Base-by-base conservation (phyloP, 1,140 invertebrate species). In the Ceratosolen fusciceps region DNA sequence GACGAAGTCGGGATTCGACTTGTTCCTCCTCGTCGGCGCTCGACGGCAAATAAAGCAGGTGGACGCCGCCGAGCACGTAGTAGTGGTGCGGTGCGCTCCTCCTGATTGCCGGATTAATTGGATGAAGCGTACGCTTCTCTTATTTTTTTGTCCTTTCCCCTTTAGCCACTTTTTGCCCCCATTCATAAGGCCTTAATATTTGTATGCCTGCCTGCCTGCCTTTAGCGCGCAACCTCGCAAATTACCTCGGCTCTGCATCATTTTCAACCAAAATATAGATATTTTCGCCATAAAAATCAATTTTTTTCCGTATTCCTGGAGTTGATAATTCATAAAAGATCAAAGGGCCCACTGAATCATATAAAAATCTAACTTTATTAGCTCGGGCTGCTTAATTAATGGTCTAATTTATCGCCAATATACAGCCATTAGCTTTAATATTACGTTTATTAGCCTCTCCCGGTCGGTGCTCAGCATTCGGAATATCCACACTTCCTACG, bases 81-180 rank as follows among this genome's bases (percentile, higher is more conserved):
- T 78, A 29, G 77, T 74, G 82, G 79, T 82, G 82, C 82, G 82
- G 79, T 82, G 82, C 82, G 76, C 80, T 83, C 82, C 72, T 83
- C 85, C 82, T 86, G 85, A 87, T 86, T 87, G 85, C 85, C 81
- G 83, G 83, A 86, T 86, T 87, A 86, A 88, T 87, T 88, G 75
- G 65, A 71, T 78, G 78, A 74, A 74, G 77, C 73, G 76, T 83
- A 77, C 70, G 21, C 43, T 24, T 9, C 31, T 60, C 56, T 65
- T 65, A 1, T 65, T 75, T 52, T n/a, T 71, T 71, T 60, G 54
- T 31, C 5, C n/a, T 54, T 76, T 54, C 34, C 39, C 67, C 47
- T 68, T 65, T 34, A 10, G 0, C n/a, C 39, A 14, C 12, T 77
- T 77, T 77, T 54, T 39, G 1, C 34, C 4, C 37, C 52, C n/a